Evolutionary conservation across 2,797 vertebrate genomes (phyloP).

Genomic region (Enteromius argenteus): DNA sequence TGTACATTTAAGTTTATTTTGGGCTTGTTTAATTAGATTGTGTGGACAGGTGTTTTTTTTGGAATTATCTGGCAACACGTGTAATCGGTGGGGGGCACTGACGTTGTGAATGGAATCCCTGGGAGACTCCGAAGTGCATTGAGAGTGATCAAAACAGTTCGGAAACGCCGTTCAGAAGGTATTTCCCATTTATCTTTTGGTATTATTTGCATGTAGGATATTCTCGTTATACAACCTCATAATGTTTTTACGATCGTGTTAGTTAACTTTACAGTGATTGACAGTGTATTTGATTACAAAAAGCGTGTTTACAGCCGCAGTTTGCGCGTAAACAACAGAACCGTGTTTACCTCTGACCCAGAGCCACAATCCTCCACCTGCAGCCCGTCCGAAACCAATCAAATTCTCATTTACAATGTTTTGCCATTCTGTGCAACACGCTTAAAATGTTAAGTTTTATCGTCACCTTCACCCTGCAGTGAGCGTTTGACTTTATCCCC

Average conservation of each 20-base stretch:
- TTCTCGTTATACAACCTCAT: not conserved
- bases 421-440: not conserved
- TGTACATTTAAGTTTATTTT: not conserved
- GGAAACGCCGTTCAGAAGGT: conserved; percentile 15
- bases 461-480: not conserved
- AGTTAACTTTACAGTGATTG: not conserved
- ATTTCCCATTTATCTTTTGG: not conserved
- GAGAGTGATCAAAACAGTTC: conserved; percentile 29
- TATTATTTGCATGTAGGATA: not conserved
- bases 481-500: conserved; percentile 39
- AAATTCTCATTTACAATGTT: not conserved
- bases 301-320: not conserved
- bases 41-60: not conserved
- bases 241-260: conserved; percentile 8
- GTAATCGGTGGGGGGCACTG: not conserved
- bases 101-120: conserved; percentile 34
- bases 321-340: conserved; percentile 36
- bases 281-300: conserved; percentile 11
- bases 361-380: not conserved
- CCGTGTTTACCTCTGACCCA: not conserved
- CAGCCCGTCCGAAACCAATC: not conserved
- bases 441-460: not conserved
- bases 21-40: not conserved
- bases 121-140: conserved; percentile 14
- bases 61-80: conserved; percentile 1